Evolutionary conservation across 1,140 invertebrate genomes (phyloP), one percentile per base, ranked within the genome.

Genomic region (Macrocentrus cingulum): DNA sequence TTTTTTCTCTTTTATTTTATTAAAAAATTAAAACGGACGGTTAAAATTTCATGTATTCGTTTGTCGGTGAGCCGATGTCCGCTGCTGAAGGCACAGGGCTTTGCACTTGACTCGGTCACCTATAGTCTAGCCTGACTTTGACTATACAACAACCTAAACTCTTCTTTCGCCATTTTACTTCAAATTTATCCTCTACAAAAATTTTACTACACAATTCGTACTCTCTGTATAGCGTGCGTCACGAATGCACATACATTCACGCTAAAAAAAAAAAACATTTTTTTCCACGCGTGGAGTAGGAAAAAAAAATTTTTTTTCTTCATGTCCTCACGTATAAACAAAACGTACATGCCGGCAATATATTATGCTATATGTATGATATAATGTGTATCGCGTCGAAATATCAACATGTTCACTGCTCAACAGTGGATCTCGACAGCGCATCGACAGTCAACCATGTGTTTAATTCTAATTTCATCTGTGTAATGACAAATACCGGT

Each of bases 41-140:
- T 78, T 78, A 72, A 39, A 76, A 73, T 77, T 79, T 72, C 62
- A 66, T 66, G 59, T 63, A 67, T 71, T 73, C 69, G 74, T 71
- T 69, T 74, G 69, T 73, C 61, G 74, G 77, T 80, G 77, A 79
- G 70, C 78, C 77, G 76, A 79, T 80, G 71, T 80, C 77, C 72
- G 75, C 71, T 79, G 76, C 75, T 78, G 72, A 80, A 80, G 78
- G 78, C 78, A 80, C 78, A 80, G 69, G 75, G 76, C 75, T 80
- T 80, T 80, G 77, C 78, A 80, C 77, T 79, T 77, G 78, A 79
- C 76, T 75, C 76, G 77, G 75, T 79, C 77, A 80, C 77, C 75
- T 80, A 79, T 76, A 79, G 68, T 59, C 48, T 51, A 50, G 52
- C 58, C 50, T 66, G 56, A 54, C 41, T 55, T 60, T 22, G 16